A percentile compares a stretch with the other conserved stretches of the same genome.
These are phyloP conservation scores for Monochamus alternatus DNA, from an alignment of 2,888 invertebrate genomes.

Conservation along the genomic window DNA sequence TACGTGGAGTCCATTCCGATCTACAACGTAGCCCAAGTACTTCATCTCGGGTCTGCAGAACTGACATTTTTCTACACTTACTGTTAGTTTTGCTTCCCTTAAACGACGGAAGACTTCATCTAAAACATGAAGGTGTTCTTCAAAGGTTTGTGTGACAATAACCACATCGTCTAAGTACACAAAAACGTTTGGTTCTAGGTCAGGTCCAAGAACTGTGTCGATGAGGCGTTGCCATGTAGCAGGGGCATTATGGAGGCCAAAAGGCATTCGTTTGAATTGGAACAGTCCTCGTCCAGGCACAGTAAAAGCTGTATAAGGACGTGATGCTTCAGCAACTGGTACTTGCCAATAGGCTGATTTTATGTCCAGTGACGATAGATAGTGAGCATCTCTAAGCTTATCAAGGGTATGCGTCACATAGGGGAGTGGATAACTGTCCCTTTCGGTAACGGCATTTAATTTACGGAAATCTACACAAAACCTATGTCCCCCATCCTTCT, in stretches of 20 bases:
- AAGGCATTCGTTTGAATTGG: conserved; percentile 60
- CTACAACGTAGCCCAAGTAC: conserved; percentile 17
- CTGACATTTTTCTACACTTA: conserved; percentile 20
- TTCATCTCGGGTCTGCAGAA: conserved; percentile 26
- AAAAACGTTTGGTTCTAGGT: conserved; percentile 14
- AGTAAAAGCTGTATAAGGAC: conserved; percentile 22
- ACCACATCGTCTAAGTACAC: conserved; percentile 29
- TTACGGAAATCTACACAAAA: conserved; percentile 61
- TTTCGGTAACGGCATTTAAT: conserved; percentile 59
- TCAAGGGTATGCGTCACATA: conserved; percentile 59
- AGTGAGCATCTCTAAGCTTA: conserved; percentile 57
- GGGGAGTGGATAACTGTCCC: conserved; percentile 62
- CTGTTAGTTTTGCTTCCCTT: conserved; percentile 19
- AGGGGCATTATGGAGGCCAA: conserved; percentile 59
- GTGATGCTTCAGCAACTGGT: conserved; percentile 48
- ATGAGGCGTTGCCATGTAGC: conserved; percentile 57
- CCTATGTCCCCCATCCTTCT: conserved; percentile 54
- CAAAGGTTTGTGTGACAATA: conserved; percentile 3
- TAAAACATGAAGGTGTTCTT: not conserved
- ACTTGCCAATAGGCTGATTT: conserved; percentile 59
- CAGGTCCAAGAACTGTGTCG: no score
- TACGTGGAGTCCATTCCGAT: conserved; percentile 16
- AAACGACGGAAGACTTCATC: conserved; percentile 18
- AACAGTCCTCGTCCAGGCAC: conserved; percentile 57
- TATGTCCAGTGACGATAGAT: conserved; percentile 59